These are phyloP conservation scores for Silurus meridionalis DNA, from an alignment of 2,113 vertebrate genomes.

Conservation along the genomic window DNA sequence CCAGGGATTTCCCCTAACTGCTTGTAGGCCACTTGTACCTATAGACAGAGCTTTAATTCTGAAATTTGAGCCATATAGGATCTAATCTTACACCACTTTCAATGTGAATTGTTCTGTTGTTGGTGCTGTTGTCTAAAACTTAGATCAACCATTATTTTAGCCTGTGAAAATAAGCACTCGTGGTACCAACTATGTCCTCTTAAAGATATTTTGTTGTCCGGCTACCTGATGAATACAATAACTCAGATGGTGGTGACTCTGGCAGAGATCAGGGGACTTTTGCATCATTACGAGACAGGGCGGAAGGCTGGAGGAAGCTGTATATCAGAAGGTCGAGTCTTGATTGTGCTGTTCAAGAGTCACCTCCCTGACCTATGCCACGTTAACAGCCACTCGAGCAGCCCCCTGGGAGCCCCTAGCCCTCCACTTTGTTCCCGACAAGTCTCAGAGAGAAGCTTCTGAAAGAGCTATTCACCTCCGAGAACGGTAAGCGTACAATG, in stretches of 20 bases:
- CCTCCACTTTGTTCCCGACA: slow-evolving; percentile 65
- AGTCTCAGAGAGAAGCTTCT: slow-evolving; percentile 58
- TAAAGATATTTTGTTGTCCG: slow-evolving; percentile 27
- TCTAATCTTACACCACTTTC: slow-evolving; percentile 2
- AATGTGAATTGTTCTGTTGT: background rate
- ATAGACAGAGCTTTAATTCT: background rate
- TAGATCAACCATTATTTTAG: background rate
- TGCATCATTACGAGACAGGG: slow-evolving; percentile 54
- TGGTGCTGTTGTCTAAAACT: background rate
- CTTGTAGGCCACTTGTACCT: background rate
- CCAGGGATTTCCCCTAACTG: background rate
- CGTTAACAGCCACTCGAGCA: slow-evolving; percentile 75
- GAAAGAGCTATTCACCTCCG: slow-evolving; percentile 68
- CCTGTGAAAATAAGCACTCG: slow-evolving; percentile 12
- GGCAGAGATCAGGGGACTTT: slow-evolving; percentile 33
- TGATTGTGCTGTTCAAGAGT: slow-evolving; percentile 77
- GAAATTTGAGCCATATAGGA: slow-evolving; percentile 30
- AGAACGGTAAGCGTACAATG: slow-evolving; percentile 68
- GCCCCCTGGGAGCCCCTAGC: slow-evolving; percentile 54
- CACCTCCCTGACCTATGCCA: slow-evolving; percentile 81
- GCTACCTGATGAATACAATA: slow-evolving; percentile 43
- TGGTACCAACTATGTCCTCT: background rate
- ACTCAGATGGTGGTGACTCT: background rate
- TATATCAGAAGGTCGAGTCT: slow-evolving; percentile 76
- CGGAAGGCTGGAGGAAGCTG: slow-evolving; percentile 78